These are phyloP conservation scores for Pristionchus mayeri DNA, from an alignment of 2,888 invertebrate species.

Conservation along the genomic window DNA sequence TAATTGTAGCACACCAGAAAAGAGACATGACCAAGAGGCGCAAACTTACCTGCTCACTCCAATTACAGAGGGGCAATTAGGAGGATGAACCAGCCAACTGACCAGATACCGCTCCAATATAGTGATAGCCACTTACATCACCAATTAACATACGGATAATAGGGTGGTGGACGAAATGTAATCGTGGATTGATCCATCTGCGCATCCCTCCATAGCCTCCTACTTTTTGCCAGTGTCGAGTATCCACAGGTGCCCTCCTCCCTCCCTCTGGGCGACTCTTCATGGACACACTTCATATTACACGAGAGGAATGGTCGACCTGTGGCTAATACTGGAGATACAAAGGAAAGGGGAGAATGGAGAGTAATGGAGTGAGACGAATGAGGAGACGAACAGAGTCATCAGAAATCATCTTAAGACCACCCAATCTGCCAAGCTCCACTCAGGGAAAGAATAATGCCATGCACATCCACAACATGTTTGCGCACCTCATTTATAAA, in stretches of 20 bases:
- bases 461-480: too few species aligned
- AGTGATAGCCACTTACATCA: too few species aligned
- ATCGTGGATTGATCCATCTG: too few species aligned
- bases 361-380: conserved; percentile 39
- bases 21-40: conserved; percentile 13
- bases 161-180: too few species aligned
- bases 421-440: neutral
- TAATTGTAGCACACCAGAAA: neutral
- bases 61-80: neutral
- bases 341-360: neutral
- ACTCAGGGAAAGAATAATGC: too few species aligned
- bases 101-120: too few species aligned
- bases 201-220: neutral
- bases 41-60: neutral
- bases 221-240: conserved; percentile 31
- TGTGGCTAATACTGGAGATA: conserved; percentile 35
- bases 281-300: conserved; percentile 39
- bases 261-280: neutral
- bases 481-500: too few species aligned
- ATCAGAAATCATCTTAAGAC: neutral
- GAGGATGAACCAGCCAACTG: neutral
- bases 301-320: conserved; percentile 18
- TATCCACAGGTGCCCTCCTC: conserved; percentile 34
- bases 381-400: neutral
- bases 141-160: too few species aligned